Evolutionary conservation across 1,140 invertebrate genomes (phyloP).

Genomic region (Orius laevigatus): DNA sequence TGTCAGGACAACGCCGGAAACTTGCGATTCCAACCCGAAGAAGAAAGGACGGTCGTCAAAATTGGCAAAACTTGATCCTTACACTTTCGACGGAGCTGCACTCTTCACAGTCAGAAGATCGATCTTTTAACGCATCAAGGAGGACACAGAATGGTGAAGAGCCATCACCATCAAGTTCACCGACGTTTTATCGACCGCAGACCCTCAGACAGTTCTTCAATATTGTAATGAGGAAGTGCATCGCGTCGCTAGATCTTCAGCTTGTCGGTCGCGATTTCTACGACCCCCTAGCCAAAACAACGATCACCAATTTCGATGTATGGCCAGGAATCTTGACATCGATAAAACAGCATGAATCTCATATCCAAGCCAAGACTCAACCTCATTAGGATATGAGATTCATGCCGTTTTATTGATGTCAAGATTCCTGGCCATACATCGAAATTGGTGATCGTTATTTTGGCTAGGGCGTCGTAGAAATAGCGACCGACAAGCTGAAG

Average conservation of each 20-base stretch:
- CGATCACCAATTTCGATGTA: conserved; percentile 32
- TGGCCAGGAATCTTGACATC: conserved; percentile 67
- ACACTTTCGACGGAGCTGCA: too few relatives aligned
- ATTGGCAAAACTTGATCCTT: too few relatives aligned
- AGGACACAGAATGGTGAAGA: too few relatives aligned
- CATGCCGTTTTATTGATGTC: conserved; percentile 63
- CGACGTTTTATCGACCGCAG: too few relatives aligned
- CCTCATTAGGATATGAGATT: conserved; percentile 61
- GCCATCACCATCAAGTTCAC: too few relatives aligned
- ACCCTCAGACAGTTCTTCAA: conserved; percentile 56
- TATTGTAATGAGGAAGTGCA: conserved; percentile 52
- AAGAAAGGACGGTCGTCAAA: too few relatives aligned
- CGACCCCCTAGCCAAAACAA: conserved; percentile 39
- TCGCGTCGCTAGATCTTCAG: conserved; percentile 43
- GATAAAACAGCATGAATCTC: conserved; percentile 56
- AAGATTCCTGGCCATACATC: conserved; percentile 60
- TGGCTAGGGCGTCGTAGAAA: conserved; percentile 53
- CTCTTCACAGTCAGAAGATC: too few relatives aligned
- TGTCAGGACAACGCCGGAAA: too few relatives aligned
- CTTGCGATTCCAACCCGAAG: too few relatives aligned
- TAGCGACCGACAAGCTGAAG: conserved; percentile 57
- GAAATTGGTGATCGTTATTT: conserved; percentile 28
- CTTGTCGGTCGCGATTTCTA: conserved; percentile 63
- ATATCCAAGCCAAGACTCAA: conserved; percentile 54
- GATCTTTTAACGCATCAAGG: too few relatives aligned